Conservation (phyloP, 2,797 vertebrate species). For the Erethizon dorsatum region DNA sequence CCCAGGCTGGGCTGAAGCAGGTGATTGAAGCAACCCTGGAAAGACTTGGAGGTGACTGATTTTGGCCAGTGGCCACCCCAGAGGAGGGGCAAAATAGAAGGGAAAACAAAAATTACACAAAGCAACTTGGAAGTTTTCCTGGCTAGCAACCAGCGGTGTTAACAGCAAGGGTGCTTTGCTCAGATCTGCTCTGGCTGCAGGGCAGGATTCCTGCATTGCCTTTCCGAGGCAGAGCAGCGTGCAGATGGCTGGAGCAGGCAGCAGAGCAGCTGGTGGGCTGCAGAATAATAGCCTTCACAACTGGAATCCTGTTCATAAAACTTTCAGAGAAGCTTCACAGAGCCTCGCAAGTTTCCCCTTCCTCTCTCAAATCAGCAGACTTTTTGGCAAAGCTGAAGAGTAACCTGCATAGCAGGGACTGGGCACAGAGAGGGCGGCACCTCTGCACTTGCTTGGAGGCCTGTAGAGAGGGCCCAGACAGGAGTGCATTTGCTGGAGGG, state of each 20-base stretch:
- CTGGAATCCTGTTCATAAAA: not conserved
- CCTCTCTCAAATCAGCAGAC: not conserved
- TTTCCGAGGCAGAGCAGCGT: not conserved
- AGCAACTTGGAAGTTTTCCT: not conserved
- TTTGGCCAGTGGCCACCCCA: not conserved
- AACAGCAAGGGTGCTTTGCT: not conserved
- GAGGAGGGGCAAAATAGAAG: slow-evolving; percentile 32
- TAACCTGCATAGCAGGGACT: not conserved
- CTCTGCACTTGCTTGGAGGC: not conserved
- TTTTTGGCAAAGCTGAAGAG: slow-evolving; percentile 22
- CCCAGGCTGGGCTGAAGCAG: not conserved
- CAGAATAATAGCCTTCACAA: not conserved
- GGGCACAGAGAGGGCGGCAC: not conserved
- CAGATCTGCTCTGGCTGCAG: not conserved
- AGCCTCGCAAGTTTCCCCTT: not conserved
- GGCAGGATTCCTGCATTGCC: not conserved
- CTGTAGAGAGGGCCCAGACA: not conserved
- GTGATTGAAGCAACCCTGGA: not conserved
- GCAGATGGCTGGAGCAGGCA: not conserved
- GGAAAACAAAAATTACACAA: slow-evolving; percentile 10
- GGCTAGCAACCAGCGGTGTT: not conserved
- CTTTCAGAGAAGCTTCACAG: slow-evolving; percentile 2
- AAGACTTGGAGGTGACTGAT: not conserved
- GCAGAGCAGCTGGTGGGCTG: not conserved
- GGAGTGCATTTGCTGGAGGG: not conserved